Evolutionary conservation across 2,113 vertebrate genomes (phyloP).

Genomic region (Terrapene triunguis): DNA sequence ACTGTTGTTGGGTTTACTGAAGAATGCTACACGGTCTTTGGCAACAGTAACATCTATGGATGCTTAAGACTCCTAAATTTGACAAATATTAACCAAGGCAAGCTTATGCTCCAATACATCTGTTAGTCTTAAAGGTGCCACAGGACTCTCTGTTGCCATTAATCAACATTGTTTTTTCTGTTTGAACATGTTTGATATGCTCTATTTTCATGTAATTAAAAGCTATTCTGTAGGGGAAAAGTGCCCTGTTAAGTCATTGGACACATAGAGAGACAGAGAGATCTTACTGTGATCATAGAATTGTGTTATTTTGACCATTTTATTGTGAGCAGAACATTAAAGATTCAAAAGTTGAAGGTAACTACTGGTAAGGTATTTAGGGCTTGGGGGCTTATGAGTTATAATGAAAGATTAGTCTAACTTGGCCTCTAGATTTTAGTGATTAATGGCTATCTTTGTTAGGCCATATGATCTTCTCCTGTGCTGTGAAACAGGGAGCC

Average conservation of each 20-base stretch:
- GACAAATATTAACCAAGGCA: background rate
- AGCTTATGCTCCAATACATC: too few relatives aligned
- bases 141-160: background rate
- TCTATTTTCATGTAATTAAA: background rate
- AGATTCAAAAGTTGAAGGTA: background rate
- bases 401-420: background rate
- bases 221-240: too few relatives aligned
- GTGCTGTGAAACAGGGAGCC: slow-evolving; percentile 19
- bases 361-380: background rate
- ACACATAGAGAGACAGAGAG: background rate
- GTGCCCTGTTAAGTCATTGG: too few relatives aligned
- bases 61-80: slow-evolving; percentile 4
- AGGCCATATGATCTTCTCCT: background rate
- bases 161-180: background rate
- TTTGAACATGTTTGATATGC: background rate
- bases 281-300: background rate
- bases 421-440: background rate
- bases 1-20: background rate
- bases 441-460: background rate
- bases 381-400: background rate
- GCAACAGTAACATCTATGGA: background rate
- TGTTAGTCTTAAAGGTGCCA: too few relatives aligned
- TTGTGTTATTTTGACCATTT: background rate
- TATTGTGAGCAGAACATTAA: background rate
- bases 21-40: background rate